Conservation (phyloP, 2,888 invertebrate species). For the Phengaris alcon region DNA sequence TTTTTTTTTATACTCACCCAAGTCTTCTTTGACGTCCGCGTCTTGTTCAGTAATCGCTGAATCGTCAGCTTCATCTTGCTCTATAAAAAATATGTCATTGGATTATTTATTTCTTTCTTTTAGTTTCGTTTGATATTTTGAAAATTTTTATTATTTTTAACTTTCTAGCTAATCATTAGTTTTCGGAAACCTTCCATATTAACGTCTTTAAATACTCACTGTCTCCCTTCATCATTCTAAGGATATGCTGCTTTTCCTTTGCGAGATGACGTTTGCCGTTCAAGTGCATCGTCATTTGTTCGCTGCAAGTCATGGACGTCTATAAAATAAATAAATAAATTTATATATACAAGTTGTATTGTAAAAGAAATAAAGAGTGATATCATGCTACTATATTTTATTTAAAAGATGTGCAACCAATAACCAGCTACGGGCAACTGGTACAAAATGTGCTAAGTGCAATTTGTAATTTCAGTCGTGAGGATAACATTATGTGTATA, state of each 20-base stretch:
- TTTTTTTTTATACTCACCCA: background rate
- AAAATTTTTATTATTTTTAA: no score
- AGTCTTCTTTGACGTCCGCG: background rate
- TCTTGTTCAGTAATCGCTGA: background rate
- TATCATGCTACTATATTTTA: background rate
- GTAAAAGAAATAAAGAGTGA: background rate
- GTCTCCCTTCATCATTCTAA: conserved; percentile 58
- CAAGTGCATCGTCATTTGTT: conserved; percentile 80
- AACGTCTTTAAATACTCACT: conserved; percentile 2
- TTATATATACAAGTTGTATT: background rate
- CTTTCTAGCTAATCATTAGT: no score
- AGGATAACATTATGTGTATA: no score
- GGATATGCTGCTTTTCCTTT: conserved; percentile 70
- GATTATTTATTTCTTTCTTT: background rate
- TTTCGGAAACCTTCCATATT: no score
- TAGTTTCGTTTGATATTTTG: background rate
- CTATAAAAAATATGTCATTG: background rate
- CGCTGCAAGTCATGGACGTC: conserved; percentile 76
- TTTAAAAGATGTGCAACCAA: no score
- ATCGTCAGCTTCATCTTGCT: background rate
- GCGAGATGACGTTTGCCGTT: conserved; percentile 79
- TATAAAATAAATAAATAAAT: conserved; percentile 39
- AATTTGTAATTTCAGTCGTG: no score
- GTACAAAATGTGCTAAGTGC: no score
- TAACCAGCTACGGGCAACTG: no score